phyloP scores from a whole-genome alignment of 2,113 vertebrate species.

The Carollia perspicillata region DNA sequence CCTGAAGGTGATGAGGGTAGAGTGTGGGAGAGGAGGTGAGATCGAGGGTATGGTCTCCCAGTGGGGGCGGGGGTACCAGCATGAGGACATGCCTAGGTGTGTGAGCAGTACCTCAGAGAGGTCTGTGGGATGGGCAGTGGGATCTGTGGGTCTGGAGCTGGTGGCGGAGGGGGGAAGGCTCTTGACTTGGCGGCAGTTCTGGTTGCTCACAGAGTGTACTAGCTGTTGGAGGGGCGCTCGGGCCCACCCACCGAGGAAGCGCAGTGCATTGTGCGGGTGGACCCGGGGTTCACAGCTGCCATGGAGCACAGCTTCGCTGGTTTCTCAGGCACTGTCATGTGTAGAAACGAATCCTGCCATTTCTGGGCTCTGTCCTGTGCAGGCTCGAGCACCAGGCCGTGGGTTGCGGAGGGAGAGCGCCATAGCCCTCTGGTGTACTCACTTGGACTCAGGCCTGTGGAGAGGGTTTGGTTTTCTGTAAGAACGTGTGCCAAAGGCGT shows the following conservation, averaged over 20 bases:
- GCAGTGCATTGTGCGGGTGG: background rate
- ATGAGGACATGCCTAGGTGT: background rate
- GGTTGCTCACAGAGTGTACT: too few relatives aligned
- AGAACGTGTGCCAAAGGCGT: background rate
- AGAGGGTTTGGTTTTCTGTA: background rate
- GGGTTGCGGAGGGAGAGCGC: background rate
- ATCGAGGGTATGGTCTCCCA: background rate
- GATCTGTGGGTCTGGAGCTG: background rate
- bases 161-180: too few relatives aligned
- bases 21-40: background rate
- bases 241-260: background rate
- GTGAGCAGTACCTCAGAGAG: rapidly evolving
- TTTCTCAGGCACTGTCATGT: background rate
- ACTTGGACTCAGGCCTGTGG: background rate
- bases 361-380: background rate
- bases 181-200: background rate
- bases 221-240: rapidly evolving
- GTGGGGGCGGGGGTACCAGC: background rate
- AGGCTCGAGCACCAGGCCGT: background rate
- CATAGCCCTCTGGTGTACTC: background rate
- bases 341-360: background rate
- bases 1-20: background rate
- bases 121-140: background rate
- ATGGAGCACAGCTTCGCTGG: rapidly evolving
- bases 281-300: background rate